Conservation (phyloP, 2,888 invertebrate genomes). For the Omphaloscelis lunosa region DNA sequence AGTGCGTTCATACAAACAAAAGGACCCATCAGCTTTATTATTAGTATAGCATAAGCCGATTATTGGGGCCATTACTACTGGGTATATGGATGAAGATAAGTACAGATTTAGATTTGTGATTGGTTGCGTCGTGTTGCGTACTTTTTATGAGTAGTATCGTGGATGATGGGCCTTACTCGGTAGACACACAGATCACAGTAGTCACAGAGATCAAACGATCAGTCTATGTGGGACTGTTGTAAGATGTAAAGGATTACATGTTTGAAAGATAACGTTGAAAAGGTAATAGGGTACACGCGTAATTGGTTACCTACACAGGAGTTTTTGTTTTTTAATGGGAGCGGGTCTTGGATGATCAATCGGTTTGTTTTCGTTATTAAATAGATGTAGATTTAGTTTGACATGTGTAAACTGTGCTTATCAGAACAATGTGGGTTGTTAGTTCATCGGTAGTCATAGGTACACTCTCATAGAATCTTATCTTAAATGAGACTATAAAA, state of each 20-base stretch:
- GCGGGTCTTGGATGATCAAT: neutral
- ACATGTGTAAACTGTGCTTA: neutral
- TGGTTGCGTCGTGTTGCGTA: too few species aligned
- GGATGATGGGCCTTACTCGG: neutral
- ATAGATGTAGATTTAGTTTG: neutral
- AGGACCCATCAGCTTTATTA: too few species aligned
- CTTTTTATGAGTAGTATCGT: neutral
- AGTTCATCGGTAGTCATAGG: too few species aligned
- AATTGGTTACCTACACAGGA: conserved; percentile 26
- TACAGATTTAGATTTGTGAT: too few species aligned
- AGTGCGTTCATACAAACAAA: too few species aligned
- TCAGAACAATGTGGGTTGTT: neutral
- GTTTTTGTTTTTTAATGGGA: conserved; percentile 30
- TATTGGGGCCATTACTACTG: too few species aligned
- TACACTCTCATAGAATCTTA: too few species aligned
- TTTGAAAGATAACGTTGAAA: conserved; percentile 14
- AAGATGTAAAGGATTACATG: conserved; percentile 26
- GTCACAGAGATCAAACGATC: conserved; percentile 41
- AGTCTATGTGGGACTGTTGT: neutral
- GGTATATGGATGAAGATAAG: too few species aligned
- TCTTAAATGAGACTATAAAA: neutral
- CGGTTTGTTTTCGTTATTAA: neutral
- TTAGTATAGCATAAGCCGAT: too few species aligned
- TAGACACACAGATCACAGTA: neutral
- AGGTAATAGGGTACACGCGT: conserved; percentile 18